Percentiles rank a stretch among this genome's conserved stretches.
Conservation (phyloP, 2,113 vertebrate species). For the Terrapene triunguis region DNA sequence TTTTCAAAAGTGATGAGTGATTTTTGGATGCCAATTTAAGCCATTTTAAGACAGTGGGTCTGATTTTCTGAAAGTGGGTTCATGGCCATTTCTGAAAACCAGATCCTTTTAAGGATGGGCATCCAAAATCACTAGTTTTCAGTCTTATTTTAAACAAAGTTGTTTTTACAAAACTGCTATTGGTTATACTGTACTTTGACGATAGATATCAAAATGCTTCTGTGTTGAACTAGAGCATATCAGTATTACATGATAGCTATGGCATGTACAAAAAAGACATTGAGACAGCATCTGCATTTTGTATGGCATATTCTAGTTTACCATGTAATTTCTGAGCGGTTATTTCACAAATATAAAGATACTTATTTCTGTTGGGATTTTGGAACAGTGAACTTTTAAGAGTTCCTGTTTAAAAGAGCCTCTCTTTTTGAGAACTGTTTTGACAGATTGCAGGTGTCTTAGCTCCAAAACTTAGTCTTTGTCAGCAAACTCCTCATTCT, state of each 20-base stretch:
- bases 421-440: background rate
- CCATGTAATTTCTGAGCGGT: background rate
- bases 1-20: background rate
- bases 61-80: background rate
- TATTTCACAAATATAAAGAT: accelerated
- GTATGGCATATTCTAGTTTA: background rate
- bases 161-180: background rate
- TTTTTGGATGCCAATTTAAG: background rate
- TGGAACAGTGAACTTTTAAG: background rate
- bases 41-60: background rate
- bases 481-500: background rate
- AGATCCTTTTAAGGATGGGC: background rate
- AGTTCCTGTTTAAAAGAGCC: background rate
- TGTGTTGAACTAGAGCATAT: background rate
- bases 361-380: background rate
- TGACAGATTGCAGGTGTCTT: accelerated
- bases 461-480: background rate
- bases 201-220: background rate
- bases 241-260: background rate
- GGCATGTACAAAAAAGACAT: background rate
- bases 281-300: background rate
- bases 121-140: background rate
- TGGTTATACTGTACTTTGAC: background rate
- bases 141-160: background rate
- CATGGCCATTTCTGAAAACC: background rate